These are phyloP conservation scores for Eretmochelys imbricata DNA, from an alignment of 2,113 vertebrate species.

Conservation along the genomic window DNA sequence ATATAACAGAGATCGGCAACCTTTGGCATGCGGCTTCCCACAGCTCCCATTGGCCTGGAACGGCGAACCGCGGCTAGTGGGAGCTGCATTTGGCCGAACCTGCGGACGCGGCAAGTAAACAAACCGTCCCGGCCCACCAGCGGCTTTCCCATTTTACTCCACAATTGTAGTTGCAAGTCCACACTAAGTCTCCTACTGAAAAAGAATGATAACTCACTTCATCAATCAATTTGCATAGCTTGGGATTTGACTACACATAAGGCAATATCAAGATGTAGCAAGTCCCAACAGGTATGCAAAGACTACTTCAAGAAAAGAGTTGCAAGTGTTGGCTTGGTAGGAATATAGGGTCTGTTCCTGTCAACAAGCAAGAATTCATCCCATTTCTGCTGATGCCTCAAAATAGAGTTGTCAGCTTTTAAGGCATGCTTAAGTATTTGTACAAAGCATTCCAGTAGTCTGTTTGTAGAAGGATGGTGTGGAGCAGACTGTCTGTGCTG, in stretches of 20 bases:
- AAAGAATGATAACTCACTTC: neutral
- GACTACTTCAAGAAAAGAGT: neutral
- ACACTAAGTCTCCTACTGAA: neutral
- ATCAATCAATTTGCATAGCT: neutral
- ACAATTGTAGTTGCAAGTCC: neutral
- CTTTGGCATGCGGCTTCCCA: no score
- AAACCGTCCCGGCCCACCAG: no score
- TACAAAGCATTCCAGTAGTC: no score
- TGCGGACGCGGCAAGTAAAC: no score
- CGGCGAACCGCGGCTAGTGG: no score
- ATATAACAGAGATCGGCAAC: neutral
- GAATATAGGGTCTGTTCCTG: neutral
- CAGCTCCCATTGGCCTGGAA: no score
- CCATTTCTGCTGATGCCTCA: neutral
- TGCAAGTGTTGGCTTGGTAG: neutral
- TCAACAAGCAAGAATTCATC: neutral
- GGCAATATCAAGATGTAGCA: neutral
- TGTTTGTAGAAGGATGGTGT: no score
- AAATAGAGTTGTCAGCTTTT: no score
- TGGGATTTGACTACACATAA: neutral
- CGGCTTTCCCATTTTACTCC: neutral
- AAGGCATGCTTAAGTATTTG: no score
- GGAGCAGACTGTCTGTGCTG: no score
- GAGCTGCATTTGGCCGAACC: no score
- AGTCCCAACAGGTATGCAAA: neutral